Conservation (phyloP, 1,140 invertebrate species). For the Pemphigus obesinymphae region DNA sequence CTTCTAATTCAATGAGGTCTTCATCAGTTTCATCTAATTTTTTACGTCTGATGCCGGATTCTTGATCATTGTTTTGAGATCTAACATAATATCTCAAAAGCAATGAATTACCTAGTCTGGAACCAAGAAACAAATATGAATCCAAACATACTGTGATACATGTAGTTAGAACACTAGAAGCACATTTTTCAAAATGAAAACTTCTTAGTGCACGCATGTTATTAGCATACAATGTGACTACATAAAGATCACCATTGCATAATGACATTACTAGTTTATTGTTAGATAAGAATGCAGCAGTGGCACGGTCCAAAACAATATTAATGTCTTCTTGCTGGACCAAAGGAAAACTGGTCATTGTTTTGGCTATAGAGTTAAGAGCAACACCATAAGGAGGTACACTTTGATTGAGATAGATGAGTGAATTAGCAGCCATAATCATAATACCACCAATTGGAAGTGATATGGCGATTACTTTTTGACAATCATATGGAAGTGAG, state of each 20-base stretch:
- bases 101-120: conserved; percentile 94
- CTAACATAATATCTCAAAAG: conserved; percentile 71
- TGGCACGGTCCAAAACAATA: conserved; percentile 82
- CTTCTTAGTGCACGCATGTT: conserved; percentile 88
- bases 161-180: conserved; percentile 90
- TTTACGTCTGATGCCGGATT: conserved; percentile 43
- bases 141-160: conserved; percentile 88
- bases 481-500: conserved; percentile 90
- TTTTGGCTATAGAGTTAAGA: conserved; percentile 83
- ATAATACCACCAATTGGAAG: conserved; percentile 92
- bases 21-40: conserved; percentile 46
- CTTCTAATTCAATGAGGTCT: conserved; percentile 83
- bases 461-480: conserved; percentile 78
- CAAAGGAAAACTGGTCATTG: conserved; percentile 78
- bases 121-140: conserved; percentile 93
- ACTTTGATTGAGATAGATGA: conserved; percentile 96
- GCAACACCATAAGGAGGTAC: conserved; percentile 95
- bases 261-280: conserved; percentile 87
- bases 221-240: conserved; percentile 89
- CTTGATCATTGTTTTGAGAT: conserved; percentile 22
- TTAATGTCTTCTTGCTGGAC: conserved; percentile 83
- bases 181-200: conserved; percentile 93
- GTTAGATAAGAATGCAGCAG: conserved; percentile 78
- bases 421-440: conserved; percentile 85
- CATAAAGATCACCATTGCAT: conserved; percentile 92